Evolutionary conservation across 2,113 vertebrate genomes (phyloP).

Genomic region (Lepidothrix coronata): DNA sequence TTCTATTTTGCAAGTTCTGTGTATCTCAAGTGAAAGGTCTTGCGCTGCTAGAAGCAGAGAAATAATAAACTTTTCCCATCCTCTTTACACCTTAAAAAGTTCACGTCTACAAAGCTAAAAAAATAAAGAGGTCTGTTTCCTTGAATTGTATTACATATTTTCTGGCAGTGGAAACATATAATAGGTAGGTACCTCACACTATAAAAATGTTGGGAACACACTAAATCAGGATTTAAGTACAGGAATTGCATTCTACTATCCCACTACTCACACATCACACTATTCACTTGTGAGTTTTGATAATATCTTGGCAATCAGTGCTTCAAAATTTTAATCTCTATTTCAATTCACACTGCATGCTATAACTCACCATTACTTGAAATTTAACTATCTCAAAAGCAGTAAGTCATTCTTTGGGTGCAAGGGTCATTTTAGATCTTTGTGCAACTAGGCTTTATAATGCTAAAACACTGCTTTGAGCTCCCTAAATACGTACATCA

Average conservation of each 20-base stretch:
- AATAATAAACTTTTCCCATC: background rate
- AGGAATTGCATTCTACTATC: background rate
- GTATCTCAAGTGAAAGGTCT: background rate
- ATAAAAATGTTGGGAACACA: background rate
- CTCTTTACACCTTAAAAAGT: background rate
- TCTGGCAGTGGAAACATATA: background rate
- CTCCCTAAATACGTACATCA: background rate
- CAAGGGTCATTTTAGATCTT: background rate
- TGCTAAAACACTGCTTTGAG: background rate
- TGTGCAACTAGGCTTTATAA: background rate
- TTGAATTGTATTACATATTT: background rate
- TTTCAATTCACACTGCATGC: background rate
- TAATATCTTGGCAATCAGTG: background rate
- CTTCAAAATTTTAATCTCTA: background rate
- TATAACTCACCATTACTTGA: background rate
- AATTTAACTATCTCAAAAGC: background rate
- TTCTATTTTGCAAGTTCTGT: background rate
- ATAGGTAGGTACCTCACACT: accelerated
- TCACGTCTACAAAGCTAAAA: background rate
- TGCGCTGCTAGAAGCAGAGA: background rate
- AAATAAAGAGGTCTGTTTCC: background rate
- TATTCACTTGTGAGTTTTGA: background rate
- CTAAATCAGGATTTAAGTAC: background rate
- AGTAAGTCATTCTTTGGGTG: background rate
- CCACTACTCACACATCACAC: background rate